Evolutionary conservation across 1,140 invertebrate species (phyloP), one percentile per base, ranked within the genome.

Genomic region (Lepeophtheirus salmonis): DNA sequence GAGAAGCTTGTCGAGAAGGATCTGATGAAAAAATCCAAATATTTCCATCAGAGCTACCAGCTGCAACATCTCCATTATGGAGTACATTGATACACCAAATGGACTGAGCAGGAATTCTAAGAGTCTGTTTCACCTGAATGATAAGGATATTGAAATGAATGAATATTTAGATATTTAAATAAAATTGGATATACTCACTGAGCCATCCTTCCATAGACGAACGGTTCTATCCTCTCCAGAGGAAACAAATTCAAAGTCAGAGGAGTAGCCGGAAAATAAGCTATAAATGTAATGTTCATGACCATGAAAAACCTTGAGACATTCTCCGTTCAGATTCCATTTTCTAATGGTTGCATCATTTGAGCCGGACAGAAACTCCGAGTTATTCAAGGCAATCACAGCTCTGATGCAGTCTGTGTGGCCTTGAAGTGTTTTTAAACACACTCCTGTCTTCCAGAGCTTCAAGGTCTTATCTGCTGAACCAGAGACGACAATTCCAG

Each of bases 371-470:
- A 92, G 68, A 69, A 95, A 85, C 51, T 82, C 77, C 22, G 79
- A 73, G 20, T 77, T 72, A 55, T 76, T 78, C 2, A 90, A 68
- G 1, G 81, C 75, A 1, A 79, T 75, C 48, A 96, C 66, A 49
- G 78, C 82, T 68, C 92, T 73, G 0, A 97, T 87, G 75, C 89
- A 92, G 68, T 97, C 91, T 25, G 79, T 83, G 68, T 97, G 91
- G 6, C 83, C 89, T 76, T 74, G 66, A 57, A 77, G 62, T 49
- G 55, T 57, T 16, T 25, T 17, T 6, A 24, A 17, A 23, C 55
- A 57, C 58, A 61, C 64, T 20, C 74, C 75, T 54, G 70, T 68
- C 23, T 77, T 77, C 89, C 89, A 95, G 10, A 91, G 67, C 65
- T 82, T 82, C 52, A 97, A 84, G 13, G 78, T 80, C 72, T 89